Evolutionary conservation across 2,113 vertebrate genomes (phyloP).

Genomic region (Strix aluco): DNA sequence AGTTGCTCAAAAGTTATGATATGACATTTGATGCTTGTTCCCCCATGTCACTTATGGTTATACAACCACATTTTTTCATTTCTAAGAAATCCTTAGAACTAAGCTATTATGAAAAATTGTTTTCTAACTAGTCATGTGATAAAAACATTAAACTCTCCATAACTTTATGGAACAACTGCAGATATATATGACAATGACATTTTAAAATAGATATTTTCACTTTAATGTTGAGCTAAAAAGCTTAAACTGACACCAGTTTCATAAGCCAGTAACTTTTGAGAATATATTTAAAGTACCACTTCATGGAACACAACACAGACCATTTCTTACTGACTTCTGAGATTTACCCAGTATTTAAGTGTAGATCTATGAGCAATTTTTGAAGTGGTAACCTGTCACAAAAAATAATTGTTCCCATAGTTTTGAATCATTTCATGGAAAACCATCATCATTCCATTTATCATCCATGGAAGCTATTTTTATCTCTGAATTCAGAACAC

Average conservation of each 20-base stretch:
- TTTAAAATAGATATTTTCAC: background rate
- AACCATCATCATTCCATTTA: background rate
- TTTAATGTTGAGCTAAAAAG: background rate
- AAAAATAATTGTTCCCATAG: background rate
- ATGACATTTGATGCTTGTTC: background rate
- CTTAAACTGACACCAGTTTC: background rate
- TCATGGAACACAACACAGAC: background rate
- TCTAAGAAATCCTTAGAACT: background rate
- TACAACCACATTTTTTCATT: background rate
- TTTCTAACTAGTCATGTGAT: background rate
- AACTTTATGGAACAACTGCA: background rate
- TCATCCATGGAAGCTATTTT: background rate
- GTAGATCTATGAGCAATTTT: background rate
- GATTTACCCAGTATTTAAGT: background rate
- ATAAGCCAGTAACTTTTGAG: background rate
- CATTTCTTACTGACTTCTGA: background rate
- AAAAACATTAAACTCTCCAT: background rate
- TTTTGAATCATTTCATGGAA: background rate
- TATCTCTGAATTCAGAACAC: background rate
- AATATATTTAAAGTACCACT: background rate
- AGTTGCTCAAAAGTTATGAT: background rate
- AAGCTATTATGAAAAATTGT: background rate
- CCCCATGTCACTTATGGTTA: background rate
- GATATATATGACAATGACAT: background rate
- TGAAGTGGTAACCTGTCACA: background rate